Conservation (phyloP, 2,888 invertebrate species). For the Coenonympha glycerion region DNA sequence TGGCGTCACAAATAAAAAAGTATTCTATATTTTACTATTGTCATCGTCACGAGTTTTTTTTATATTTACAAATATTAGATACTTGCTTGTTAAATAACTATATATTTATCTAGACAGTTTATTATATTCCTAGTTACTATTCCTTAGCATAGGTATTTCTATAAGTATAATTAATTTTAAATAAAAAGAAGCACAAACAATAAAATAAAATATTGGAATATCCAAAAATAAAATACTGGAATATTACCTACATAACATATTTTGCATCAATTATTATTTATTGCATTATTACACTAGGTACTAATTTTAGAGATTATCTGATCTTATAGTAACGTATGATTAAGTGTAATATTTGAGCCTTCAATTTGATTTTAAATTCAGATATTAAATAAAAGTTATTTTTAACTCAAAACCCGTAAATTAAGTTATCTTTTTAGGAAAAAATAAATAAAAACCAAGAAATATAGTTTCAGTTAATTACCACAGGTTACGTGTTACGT, state of each 20-base stretch:
- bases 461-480: no score
- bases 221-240: constrained; percentile 4
- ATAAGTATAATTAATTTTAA: no score
- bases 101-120: background rate
- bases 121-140: background rate
- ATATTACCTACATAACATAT: no score
- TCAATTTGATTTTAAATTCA: no score
- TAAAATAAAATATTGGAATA: constrained; percentile 16
- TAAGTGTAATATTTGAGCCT: no score
- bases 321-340: background rate
- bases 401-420: no score
- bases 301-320: constrained; percentile 8
- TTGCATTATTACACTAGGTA: constrained; percentile 39
- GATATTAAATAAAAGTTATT: no score
- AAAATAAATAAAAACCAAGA: no score
- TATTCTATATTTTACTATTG: constrained; percentile 57
- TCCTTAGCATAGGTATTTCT: no score
- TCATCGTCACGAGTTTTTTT: constrained; percentile 57
- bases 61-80: constrained; percentile 36
- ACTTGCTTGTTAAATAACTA: background rate
- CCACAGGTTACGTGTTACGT: no score
- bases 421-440: no score
- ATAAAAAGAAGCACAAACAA: background rate
- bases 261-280: no score
- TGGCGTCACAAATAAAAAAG: constrained; percentile 7